Percentiles rank a stretch among this genome's conserved stretches.
Conservation (phyloP, 2,888 invertebrate genomes). For the Ellobium chinense region DNA sequence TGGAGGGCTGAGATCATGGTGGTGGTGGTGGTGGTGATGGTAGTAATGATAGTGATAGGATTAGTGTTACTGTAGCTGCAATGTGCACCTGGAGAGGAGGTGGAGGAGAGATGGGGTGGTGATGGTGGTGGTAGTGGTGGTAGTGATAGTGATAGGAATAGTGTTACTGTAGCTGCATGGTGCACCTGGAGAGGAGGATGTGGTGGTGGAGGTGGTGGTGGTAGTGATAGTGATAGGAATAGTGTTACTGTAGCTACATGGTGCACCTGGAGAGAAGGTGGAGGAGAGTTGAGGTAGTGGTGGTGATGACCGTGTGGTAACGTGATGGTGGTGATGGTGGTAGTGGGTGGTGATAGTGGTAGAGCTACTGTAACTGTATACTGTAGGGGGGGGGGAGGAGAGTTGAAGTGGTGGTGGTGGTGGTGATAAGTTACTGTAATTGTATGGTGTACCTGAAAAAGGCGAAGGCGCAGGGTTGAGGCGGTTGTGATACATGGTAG, state of each 20-base stretch:
- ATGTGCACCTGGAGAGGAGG: too few species aligned
- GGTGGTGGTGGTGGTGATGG: constrained; percentile 1
- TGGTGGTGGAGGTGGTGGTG: not conserved
- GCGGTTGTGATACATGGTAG: too few species aligned
- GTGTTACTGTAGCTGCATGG: not conserved
- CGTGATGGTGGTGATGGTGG: too few species aligned
- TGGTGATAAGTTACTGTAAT: not conserved
- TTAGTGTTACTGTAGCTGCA: too few species aligned
- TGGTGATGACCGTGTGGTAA: too few species aligned
- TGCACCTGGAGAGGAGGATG: not conserved
- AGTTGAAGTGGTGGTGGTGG: not conserved
- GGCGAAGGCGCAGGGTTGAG: too few species aligned
- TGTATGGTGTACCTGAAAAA: too few species aligned
- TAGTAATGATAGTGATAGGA: not conserved
- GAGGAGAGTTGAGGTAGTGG: not conserved
- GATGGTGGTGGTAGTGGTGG: constrained; percentile 1
- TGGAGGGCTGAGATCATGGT: not conserved
- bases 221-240: not conserved
- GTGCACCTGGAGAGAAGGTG: constrained; percentile 27
- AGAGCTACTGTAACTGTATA: too few species aligned
- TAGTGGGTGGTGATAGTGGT: too few species aligned
- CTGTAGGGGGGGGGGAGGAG: too few species aligned
- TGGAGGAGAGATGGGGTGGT: not conserved
- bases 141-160: not conserved
- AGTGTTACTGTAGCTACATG: constrained; percentile 47